Evolutionary conservation across 2,113 vertebrate species (phyloP).

Genomic region (Prolemur simus): DNA sequence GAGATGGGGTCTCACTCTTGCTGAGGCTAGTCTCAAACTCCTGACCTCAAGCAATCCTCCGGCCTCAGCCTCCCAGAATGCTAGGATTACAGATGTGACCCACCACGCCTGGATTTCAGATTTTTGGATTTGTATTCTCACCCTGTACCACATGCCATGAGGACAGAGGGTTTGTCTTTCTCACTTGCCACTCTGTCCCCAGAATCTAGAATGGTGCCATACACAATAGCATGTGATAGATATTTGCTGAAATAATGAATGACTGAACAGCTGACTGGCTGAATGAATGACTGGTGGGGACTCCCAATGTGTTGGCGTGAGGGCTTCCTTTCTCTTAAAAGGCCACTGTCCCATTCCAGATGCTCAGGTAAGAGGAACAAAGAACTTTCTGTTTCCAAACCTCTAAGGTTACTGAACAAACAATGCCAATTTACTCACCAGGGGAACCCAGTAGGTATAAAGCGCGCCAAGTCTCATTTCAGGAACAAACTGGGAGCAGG

Average conservation of each 20-base stretch:
- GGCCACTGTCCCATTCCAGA: not conserved
- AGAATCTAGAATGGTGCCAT: not conserved
- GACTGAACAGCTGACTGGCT: fast-evolving
- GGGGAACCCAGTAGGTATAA: conserved; percentile 98
- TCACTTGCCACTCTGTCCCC: not conserved
- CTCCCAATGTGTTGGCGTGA: fast-evolving
- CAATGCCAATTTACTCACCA: conserved; percentile 87
- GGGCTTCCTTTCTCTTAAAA: not conserved
- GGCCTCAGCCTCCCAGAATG: not conserved
- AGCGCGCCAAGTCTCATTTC: conserved; percentile 95
- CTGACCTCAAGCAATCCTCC: not conserved
- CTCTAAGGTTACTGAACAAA: not conserved
- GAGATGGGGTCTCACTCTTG: not conserved
- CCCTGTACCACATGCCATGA: not conserved
- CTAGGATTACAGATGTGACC: not conserved
- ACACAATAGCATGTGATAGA: fast-evolving
- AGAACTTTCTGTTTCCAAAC: not conserved
- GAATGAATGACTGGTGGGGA: fast-evolving
- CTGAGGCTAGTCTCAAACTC: not conserved
- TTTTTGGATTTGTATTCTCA: not conserved
- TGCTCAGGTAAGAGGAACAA: not conserved
- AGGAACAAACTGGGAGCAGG: conserved; percentile 97
- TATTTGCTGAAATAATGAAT: fast-evolving
- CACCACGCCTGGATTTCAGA: not conserved
- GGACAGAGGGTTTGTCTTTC: not conserved